Evolutionary conservation across 2,113 vertebrate genomes (phyloP).

Genomic region (Nibea coibor): DNA sequence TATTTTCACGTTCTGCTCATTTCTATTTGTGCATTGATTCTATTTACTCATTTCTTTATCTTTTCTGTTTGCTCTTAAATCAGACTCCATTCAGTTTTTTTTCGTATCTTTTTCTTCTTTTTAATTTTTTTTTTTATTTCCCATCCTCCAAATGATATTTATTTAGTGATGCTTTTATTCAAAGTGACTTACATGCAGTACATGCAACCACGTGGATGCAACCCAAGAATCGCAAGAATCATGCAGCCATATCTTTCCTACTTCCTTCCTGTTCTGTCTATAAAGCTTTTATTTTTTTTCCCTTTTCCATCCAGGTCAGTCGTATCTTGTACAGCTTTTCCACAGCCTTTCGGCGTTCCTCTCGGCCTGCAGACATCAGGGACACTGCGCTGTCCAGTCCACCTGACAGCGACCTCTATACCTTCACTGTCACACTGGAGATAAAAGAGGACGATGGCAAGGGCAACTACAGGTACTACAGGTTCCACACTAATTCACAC

Average conservation of each 20-base stretch:
- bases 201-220: neutral
- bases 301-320: conserved; percentile 87
- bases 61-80: neutral
- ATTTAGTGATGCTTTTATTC: neutral
- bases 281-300: neutral
- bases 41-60: neutral
- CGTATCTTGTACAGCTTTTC: conserved; percentile 97
- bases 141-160: neutral
- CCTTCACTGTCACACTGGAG: conserved; percentile 94
- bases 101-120: neutral
- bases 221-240: neutral
- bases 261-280: no score
- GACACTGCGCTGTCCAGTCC: conserved; percentile 86
- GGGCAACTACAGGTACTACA: conserved; percentile 93
- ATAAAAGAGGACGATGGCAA: conserved; percentile 98
- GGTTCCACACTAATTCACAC: neutral
- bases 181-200: neutral
- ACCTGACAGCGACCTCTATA: conserved; percentile 92
- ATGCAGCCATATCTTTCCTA: neutral
- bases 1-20: neutral
- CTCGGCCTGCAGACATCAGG: conserved; percentile 89
- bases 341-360: conserved; percentile 94
- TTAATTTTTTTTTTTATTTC: neutral
- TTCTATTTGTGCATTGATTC: neutral
- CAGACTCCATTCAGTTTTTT: neutral